Evolutionary conservation across 2,113 vertebrate species (phyloP).

Genomic region (Coturnix japonica): DNA sequence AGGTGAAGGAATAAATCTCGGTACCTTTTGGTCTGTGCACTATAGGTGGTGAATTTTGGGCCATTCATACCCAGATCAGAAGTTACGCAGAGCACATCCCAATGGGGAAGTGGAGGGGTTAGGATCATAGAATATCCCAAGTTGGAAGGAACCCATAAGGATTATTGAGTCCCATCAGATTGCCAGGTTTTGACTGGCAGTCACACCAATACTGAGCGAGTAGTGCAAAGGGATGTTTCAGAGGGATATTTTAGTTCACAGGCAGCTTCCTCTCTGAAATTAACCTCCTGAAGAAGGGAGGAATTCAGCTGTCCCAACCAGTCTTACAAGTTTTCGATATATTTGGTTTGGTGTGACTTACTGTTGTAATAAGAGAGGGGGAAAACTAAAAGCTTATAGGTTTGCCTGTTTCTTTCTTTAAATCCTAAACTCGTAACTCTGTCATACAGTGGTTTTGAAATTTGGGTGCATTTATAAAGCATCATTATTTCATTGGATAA

Average conservation of each 20-base stretch:
- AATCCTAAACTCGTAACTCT: neutral
- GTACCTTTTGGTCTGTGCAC: neutral
- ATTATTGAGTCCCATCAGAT: too few species aligned
- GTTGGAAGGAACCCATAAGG: too few species aligned
- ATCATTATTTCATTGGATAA: neutral
- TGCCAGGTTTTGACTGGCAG: neutral
- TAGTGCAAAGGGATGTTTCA: neutral
- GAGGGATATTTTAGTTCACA: neutral
- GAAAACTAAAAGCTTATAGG: neutral
- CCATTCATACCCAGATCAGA: neutral
- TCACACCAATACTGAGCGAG: neutral
- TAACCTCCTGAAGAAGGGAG: neutral
- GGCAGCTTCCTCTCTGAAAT: neutral
- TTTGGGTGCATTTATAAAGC: neutral
- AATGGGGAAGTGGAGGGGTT: neutral
- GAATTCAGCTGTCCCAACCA: neutral
- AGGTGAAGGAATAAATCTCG: neutral
- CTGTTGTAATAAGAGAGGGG: neutral
- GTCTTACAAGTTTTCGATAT: neutral
- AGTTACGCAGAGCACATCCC: neutral
- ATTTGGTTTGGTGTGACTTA: neutral
- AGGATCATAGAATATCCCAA: too few species aligned
- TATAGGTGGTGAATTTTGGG: neutral
- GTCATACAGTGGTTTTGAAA: neutral
- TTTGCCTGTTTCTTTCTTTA: neutral